Evolutionary conservation across 2,113 vertebrate genomes (phyloP).

Genomic region (Arenaria interpres): DNA sequence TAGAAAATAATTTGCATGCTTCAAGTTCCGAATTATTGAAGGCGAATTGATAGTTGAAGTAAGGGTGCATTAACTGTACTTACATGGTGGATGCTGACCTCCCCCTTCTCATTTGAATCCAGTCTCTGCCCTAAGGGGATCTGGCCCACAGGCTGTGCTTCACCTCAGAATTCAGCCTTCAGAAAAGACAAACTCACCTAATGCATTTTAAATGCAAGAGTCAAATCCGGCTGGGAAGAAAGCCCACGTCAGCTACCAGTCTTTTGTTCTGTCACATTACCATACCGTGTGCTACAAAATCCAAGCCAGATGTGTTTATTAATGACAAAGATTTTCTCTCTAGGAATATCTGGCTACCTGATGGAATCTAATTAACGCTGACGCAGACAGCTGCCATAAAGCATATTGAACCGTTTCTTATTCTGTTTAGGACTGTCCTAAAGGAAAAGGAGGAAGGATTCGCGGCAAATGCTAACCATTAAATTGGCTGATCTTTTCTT

Average conservation of each 20-base stretch:
- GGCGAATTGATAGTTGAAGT: neutral
- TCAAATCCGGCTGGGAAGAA: neutral
- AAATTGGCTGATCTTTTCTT: neutral
- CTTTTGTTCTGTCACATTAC: neutral
- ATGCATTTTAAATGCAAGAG: neutral
- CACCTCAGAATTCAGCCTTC: neutral
- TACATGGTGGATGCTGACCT: neutral
- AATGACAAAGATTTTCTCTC: neutral
- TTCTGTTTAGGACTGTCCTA: neutral
- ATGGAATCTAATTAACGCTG: neutral
- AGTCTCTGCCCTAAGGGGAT: neutral
- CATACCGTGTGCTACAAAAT: neutral
- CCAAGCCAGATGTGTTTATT: neutral
- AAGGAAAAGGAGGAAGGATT: neutral
- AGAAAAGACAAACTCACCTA: neutral
- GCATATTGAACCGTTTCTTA: neutral
- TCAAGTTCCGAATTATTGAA: neutral
- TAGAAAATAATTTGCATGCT: neutral
- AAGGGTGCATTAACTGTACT: neutral
- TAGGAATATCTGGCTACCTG: neutral
- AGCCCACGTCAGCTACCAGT: neutral
- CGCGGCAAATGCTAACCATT: neutral
- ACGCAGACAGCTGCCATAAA: neutral
- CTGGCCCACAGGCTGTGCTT: neutral
- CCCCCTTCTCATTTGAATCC: neutral